These are phyloP conservation scores for Centropyge bicolor DNA, from an alignment of 2,797 vertebrate species.

Conservation along the genomic window DNA sequence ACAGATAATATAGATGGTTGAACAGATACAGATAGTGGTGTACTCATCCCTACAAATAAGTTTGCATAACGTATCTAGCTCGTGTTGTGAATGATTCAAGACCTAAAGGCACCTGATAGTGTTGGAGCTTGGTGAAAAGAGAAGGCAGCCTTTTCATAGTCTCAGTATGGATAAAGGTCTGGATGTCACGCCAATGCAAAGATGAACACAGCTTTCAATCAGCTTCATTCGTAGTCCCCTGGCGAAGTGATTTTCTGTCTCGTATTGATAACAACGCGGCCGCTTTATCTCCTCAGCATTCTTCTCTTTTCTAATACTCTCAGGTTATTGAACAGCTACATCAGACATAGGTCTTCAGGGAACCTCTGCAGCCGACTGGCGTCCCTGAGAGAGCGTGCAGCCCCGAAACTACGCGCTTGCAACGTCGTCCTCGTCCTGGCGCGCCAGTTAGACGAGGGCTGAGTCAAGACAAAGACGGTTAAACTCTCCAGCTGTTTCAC, in stretches of 20 bases:
- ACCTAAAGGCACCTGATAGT: conserved; percentile 3
- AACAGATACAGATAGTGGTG: too few relatives aligned
- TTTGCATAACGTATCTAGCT: too few relatives aligned
- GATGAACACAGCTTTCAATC: conserved; percentile 47
- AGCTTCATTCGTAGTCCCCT: conserved; percentile 42
- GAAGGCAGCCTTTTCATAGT: conserved; percentile 21
- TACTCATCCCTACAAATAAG: too few relatives aligned
- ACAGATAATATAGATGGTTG: too few relatives aligned
- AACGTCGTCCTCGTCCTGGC: conserved; percentile 28
- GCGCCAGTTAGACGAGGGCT: conserved; percentile 3
- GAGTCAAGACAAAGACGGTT: conserved; percentile 21
- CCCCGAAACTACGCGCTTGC: conserved; percentile 13
- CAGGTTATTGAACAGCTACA: conserved; percentile 63
- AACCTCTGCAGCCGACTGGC: conserved; percentile 27
- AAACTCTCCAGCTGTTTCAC: conserved; percentile 32
- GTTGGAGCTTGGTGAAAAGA: not conserved
- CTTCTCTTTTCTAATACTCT: conserved; percentile 51
- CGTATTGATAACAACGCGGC: conserved; percentile 61
- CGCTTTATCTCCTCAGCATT: conserved; percentile 57
- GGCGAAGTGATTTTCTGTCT: conserved; percentile 67
- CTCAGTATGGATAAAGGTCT: conserved; percentile 26
- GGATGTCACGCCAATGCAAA: conserved; percentile 42
- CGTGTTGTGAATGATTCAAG: conserved; percentile 4
- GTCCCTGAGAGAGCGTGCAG: conserved; percentile 21
- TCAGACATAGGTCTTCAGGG: conserved; percentile 48